Base-by-base conservation (phyloP, 2,888 invertebrate species). In the Drosophila neutralis region DNA sequence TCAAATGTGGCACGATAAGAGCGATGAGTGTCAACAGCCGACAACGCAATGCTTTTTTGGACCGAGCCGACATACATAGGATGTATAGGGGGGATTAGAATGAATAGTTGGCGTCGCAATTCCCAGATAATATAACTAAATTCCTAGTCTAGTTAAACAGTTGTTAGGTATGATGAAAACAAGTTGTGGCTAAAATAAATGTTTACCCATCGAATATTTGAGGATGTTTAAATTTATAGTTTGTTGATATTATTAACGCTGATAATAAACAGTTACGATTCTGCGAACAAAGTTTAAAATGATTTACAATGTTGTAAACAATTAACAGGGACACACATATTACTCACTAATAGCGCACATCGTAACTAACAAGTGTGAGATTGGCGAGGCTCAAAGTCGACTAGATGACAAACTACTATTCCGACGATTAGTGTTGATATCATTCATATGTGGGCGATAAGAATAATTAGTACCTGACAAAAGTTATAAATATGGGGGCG, bases 11-110 rank as follows among this genome's bases (percentile, higher is more conserved):
- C 59, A 65, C 36, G 78, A 78, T 78, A 78, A 78, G 68, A 58
- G 7, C 58, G 24, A 49, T 52, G 56, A 53, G 65, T 72, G 80
- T 80, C 80, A 78, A 80, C 76, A 78, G 71, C 80, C 78, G 67
- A 80, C 70, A 78, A 78, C 54, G 53, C 42, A 27, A 24, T 36
- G 59, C 24, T 56, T 59, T 65, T 61, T 58, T 61, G 33, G 29
- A 58, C 38, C 51, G 59, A 59, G 31, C n/a, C 63, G 59, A 66
- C 45, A 42, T 18, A 33, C 6, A n/a, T 51, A 31, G 36, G 33
- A 48, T 48, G 15, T 54, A 7, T 6, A 4, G 4, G 1, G 27
- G 18, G 38, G 11, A 40, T 42, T 31, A 13, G 48, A 29, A 18
- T 40, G 24, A 10, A 33, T 54, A 54, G 36, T 36, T 21, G n/a